phyloP scores from a whole-genome alignment of 1,140 invertebrate species.

The Megathymus violae region DNA sequence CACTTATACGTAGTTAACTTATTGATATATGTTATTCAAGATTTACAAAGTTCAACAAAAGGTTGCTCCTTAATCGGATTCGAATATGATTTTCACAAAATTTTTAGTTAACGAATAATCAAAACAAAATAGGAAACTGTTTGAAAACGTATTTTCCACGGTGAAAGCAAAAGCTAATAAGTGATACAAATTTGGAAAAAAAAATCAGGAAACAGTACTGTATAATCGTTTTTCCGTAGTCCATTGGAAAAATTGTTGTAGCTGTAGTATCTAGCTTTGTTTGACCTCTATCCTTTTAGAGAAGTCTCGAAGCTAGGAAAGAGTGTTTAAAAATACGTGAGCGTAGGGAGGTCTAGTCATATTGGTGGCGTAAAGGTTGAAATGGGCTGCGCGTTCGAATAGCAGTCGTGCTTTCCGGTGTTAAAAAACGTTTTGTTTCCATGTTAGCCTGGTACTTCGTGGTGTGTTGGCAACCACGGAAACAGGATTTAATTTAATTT shows the following conservation, averaged over 20 bases:
- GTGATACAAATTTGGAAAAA: conserved; percentile 34
- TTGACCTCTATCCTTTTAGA: conserved; percentile 29
- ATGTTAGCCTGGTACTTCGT: conserved; percentile 55
- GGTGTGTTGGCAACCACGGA: conserved; percentile 30
- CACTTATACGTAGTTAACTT: no score
- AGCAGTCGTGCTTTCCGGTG: conserved; percentile 53
- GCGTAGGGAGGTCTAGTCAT: conserved; percentile 30
- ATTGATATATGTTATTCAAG: no score
- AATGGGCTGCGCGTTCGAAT: conserved; percentile 52
- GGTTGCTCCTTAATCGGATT: no score
- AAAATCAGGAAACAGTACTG: conserved; percentile 32
- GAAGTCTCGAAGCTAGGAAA: not conserved
- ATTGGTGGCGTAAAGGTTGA: conserved; percentile 39
- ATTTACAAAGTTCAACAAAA: no score
- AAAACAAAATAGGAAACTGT: conserved; percentile 2
- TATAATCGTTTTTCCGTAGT: conserved; percentile 38
- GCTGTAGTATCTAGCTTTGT: conserved; percentile 19
- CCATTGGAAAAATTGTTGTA: conserved; percentile 39
- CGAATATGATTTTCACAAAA: no score
- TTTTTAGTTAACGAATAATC: no score
- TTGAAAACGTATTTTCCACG: conserved; percentile 5
- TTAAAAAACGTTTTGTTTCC: conserved; percentile 57
- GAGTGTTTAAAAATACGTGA: not conserved
- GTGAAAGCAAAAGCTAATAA: conserved; percentile 37
- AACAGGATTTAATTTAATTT: conserved; percentile 34